These are phyloP conservation scores for Spialia ferax DNA, from an alignment of 2,888 invertebrate species.

Conservation along the genomic window DNA sequence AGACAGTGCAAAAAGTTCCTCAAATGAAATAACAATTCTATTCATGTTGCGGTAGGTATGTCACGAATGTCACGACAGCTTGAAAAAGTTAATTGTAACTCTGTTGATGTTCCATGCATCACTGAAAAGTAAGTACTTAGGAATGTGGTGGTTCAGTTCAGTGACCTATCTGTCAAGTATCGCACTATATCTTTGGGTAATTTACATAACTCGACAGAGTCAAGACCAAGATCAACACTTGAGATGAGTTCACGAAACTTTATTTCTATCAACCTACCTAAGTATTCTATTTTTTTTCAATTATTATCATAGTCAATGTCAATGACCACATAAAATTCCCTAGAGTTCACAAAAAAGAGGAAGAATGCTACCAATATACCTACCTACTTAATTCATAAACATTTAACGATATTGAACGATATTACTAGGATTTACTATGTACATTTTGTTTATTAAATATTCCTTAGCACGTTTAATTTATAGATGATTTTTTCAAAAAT, in stretches of 20 bases:
- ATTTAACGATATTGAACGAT: no score
- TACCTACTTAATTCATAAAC: no score
- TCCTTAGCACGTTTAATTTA: no score
- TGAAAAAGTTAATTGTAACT: conserved; percentile 54
- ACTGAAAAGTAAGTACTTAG: conserved; percentile 53
- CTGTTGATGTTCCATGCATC: conserved; percentile 52
- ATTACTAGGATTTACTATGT: no score
- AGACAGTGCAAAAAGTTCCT: conserved; percentile 29
- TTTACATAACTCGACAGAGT: conserved; percentile 83
- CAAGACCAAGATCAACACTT: conserved; percentile 75
- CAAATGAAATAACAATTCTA: conserved; percentile 41
- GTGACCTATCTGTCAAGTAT: conserved; percentile 77
- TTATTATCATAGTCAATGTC: conserved; percentile 49
- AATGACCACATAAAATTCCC: conserved; percentile 53
- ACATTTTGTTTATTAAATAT: no score
- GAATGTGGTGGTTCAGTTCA: conserved; percentile 72
- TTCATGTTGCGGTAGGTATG: conserved; percentile 1
- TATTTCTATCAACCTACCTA: conserved; percentile 53
- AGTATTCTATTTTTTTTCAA: no score
- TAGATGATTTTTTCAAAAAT: no score
- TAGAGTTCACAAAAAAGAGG: conserved; percentile 11
- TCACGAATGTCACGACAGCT: conserved; percentile 45
- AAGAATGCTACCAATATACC: no score
- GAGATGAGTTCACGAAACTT: conserved; percentile 70
- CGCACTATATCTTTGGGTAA: conserved; percentile 73